Evolutionary conservation across 2,113 vertebrate species (phyloP).

Genomic region (Piaya cayana): DNA sequence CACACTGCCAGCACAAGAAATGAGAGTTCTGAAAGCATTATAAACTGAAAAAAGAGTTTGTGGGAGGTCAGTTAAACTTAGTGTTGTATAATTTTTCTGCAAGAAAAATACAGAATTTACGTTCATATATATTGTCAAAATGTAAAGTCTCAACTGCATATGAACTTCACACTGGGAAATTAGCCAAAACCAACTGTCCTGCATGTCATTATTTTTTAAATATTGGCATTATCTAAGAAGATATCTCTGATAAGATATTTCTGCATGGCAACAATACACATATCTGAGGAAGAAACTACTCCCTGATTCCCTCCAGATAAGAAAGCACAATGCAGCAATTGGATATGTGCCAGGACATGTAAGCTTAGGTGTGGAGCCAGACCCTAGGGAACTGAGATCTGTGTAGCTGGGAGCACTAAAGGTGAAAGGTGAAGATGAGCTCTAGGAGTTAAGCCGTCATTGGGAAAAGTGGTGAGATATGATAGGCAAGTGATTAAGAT

Average conservation of each 20-base stretch:
- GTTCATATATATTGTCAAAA: background rate
- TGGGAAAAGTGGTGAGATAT: background rate
- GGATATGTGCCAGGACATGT: background rate
- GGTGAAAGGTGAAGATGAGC: background rate
- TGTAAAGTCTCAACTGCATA: background rate
- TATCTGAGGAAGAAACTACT: background rate
- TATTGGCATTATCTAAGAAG: background rate
- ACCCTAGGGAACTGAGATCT: background rate
- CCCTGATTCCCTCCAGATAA: background rate
- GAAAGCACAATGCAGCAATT: background rate
- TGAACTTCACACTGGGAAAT: background rate
- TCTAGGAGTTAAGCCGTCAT: rapidly evolving
- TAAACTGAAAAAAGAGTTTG: background rate
- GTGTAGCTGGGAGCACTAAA: background rate
- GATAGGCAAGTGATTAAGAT: background rate
- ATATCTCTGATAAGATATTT: background rate
- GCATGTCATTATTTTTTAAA: background rate
- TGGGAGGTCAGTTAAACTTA: background rate
- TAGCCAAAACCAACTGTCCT: background rate
- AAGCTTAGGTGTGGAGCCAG: background rate
- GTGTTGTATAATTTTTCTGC: background rate
- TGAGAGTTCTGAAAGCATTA: background rate
- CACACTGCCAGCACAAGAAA: background rate
- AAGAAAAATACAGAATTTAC: background rate
- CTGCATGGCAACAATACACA: background rate